Conservation (phyloP, 2,113 vertebrate genomes). For the Tauraco erythrolophus region DNA sequence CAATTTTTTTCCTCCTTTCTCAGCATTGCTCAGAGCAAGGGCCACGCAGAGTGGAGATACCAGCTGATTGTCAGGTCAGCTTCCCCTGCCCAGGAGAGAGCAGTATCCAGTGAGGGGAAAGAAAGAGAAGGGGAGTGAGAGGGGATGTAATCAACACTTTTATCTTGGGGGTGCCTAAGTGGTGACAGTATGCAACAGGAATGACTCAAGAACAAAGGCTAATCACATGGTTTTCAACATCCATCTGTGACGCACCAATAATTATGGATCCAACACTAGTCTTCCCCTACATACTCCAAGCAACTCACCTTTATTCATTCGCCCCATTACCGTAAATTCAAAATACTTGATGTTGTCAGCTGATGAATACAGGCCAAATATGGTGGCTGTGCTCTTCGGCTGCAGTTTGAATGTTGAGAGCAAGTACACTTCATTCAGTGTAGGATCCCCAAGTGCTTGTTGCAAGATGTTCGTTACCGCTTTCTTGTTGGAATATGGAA, state of each 20-base stretch:
- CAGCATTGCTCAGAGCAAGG: background rate
- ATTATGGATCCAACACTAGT: background rate
- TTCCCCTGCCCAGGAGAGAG: background rate
- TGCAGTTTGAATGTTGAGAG: conserved; percentile 88
- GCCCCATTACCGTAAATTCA: conserved; percentile 90
- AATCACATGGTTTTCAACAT: background rate
- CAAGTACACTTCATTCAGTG: conserved; percentile 85
- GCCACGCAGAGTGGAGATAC: background rate
- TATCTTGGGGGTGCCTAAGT: background rate
- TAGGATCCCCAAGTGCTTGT: conserved; percentile 82
- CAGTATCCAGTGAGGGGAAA: background rate
- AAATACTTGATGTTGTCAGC: conserved; percentile 89
- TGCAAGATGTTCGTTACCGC: conserved; percentile 82
- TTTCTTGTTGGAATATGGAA: conserved; percentile 85
- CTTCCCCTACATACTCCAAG: background rate
- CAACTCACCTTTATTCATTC: conserved; percentile 89
- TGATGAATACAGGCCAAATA: conserved; percentile 89
- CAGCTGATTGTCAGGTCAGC: background rate
- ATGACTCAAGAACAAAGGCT: background rate
- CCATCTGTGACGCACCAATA: background rate
- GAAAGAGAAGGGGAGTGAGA: background rate
- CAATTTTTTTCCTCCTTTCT: background rate
- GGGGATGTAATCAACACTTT: background rate
- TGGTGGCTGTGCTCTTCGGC: conserved; percentile 82
- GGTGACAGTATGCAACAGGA: background rate